Evolutionary conservation across 1,140 invertebrate species (phyloP), one percentile per base, ranked within the genome.

Genomic region (Probaryconus sp.): DNA sequence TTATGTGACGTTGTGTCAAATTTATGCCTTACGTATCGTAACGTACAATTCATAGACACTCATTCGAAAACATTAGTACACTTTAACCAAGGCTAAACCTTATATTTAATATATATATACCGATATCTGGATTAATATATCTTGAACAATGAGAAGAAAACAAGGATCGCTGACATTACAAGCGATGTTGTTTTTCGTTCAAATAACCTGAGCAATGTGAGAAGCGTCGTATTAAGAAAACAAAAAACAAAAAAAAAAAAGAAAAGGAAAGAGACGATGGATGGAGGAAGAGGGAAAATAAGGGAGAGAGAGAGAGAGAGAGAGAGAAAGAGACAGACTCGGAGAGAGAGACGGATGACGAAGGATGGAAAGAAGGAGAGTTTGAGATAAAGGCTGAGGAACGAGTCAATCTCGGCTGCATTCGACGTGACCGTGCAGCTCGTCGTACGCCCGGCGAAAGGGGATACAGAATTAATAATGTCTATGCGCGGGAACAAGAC

Each of bases 401-500:
- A 82, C 79, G 75, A 82, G 79, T 82, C 81, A 82, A 82, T 82
- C 79, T 80, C 56, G 43, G 16, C 48, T 51, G 40, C 40, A 71
- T 65, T 68, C 31, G 40, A 61, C 53, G 65, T 64, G 58, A 58
- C 45, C 67, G 58, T 64, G 75, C 56, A 63, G 78, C 45, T 75
- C 71, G 55, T 71, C 61, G 76, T 71, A 74, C 51, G 70, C 31
- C 20, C 30, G 48, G 60, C 51, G 31, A 72, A n/a, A n/a, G 69
- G 68, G 74, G 16, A 60, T 64, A 47, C 50, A 76, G 68, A 86
- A 87, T 86, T 86, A 86, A 85, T 86, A 86, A 83, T 86, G 85
- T 84, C 85, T 80, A 83, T 85, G 79, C 82, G 73, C 70, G 72
- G 55, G 73, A 76, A 76, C 71, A 79, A 71, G 71, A 78, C 60